Evolutionary conservation across 2,113 vertebrate species (phyloP), one percentile per base, ranked within the genome.

Genomic region (Corydoras sp.): DNA sequence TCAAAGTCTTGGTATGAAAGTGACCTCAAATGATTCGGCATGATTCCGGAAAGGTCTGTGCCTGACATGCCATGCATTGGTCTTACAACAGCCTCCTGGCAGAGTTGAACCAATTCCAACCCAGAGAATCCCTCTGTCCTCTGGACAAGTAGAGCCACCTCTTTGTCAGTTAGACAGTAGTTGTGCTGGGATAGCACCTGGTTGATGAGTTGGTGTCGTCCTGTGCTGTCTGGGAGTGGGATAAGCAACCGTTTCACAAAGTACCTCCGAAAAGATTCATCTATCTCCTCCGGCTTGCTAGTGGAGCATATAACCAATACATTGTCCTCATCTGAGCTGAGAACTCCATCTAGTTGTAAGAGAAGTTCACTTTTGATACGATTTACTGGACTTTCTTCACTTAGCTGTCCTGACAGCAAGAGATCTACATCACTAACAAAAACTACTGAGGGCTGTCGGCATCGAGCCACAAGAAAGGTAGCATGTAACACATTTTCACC

Each of bases 91-190:
- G 96, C 97, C 88, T 99, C 96, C 86, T 99, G 96, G 91, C 95
- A 97, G 85, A 98, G 93, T 82, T 93, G 94, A 84, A 91, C 91
- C 84, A 98, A 92, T 13, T 97, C 96, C 81, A 96, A 91, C 87
- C 97, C 96, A 70, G 97, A 98, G 91, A 96, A 97, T 80, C 95
- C 94, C 88, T 98, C 97, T 85, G 96, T 98, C 90, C 94, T 93
- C 91, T 97, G 95, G 89, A 96, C 95, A 77, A 97, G 91, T 88
- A 98, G 90, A 84, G 94, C 91, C 91, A 96, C 92, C 90, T 99
- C 97, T 91, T 99, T 98, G 89, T 99, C 97, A 85, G 88, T 95
- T 84, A 99, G 94, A 94, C 95, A 98, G 91, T 97, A 99, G 94
- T 96, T 98, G 92, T 98, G 95, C 91, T 96, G 95, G 87, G 95